Evolutionary conservation across 1,140 invertebrate species (phyloP).

Genomic region (Diuraphis noxia): DNA sequence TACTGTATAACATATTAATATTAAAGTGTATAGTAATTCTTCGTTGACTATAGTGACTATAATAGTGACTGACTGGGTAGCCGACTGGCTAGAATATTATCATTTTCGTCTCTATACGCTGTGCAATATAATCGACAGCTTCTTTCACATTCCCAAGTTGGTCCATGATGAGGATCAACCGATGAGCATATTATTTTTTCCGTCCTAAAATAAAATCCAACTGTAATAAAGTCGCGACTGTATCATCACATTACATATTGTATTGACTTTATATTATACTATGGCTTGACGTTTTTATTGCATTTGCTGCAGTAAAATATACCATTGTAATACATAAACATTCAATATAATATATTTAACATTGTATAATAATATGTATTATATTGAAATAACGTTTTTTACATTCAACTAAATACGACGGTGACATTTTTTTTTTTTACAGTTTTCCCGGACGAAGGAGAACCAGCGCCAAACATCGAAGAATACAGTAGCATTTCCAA

Average conservation of each 20-base stretch:
- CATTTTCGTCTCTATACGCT: background rate
- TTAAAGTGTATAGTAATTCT: background rate
- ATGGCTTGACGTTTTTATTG: slow-evolving; percentile 1
- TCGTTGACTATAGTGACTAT: no score
- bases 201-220: background rate
- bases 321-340: background rate
- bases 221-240: background rate
- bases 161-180: background rate
- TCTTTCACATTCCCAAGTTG: background rate
- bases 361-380: background rate
- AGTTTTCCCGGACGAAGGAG: slow-evolving; percentile 55
- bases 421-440: slow-evolving; percentile 54
- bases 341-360: background rate
- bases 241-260: background rate
- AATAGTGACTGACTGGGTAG: no score
- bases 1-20: background rate
- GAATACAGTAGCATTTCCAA: slow-evolving; percentile 55
- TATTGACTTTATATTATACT: background rate
- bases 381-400: background rate
- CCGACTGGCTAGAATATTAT: background rate
- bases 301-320: background rate
- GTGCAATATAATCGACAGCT: no score
- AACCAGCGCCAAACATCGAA: slow-evolving; percentile 52
- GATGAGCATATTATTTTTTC: background rate
- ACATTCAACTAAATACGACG: background rate